These are phyloP conservation scores for Anguilla megastoma DNA, from an alignment of 2,797 vertebrate species.

Conservation along the genomic window DNA sequence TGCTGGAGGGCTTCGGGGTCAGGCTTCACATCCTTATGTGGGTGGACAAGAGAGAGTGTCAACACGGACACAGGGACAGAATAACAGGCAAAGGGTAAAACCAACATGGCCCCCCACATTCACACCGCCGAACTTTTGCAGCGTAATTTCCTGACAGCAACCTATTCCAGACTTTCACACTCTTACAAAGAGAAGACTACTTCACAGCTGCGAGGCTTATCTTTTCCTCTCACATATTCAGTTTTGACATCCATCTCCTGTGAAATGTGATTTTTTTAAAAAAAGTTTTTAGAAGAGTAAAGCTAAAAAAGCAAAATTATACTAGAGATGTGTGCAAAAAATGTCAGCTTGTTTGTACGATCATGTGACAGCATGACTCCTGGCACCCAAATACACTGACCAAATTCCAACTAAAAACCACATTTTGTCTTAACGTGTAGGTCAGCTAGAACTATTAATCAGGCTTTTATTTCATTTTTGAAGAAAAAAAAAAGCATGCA, in stretches of 20 bases:
- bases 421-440: conserved; percentile 9
- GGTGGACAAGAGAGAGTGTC: conserved; percentile 43
- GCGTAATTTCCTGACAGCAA: not conserved
- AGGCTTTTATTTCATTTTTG: not conserved
- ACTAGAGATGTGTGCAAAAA: no score
- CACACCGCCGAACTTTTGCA: not conserved
- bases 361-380: not conserved
- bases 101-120: not conserved
- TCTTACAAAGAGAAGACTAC: not conserved
- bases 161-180: not conserved
- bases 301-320: not conserved
- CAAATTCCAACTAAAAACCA: not conserved
- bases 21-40: conserved; percentile 77
- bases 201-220: not conserved
- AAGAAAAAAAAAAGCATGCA: not conserved
- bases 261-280: not conserved
- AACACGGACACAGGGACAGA: conserved; percentile 2
- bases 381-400: not conserved
- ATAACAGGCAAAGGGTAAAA: conserved; percentile 1
- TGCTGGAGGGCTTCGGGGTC: conserved; percentile 76
- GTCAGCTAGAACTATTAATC: not conserved
- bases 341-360: not conserved
- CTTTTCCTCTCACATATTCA: not conserved
- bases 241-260: conserved; percentile 7
- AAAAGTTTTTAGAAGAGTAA: not conserved